A percentile compares a stretch with the other conserved stretches of the same genome.
These are phyloP conservation scores for Adineta ricciae DNA, from an alignment of 2,888 invertebrate species.

Conservation along the genomic window DNA sequence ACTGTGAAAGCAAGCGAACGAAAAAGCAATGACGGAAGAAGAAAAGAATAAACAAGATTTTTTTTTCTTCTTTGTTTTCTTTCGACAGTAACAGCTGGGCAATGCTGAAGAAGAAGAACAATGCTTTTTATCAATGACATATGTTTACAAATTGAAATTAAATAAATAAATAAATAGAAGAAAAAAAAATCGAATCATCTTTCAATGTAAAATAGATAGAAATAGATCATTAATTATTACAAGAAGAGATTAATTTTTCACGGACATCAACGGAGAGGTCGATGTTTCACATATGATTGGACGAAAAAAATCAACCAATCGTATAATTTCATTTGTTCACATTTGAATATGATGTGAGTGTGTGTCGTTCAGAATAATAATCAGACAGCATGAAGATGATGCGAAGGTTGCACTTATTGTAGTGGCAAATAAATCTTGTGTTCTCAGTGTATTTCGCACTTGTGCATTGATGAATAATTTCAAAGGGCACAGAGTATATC, in stretches of 20 bases:
- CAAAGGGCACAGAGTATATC: no score
- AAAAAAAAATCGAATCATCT: neutral
- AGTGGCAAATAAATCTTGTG: no score
- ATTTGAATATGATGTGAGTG: no score
- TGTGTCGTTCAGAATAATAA: no score
- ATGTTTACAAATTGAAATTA: neutral
- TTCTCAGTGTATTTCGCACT: no score
- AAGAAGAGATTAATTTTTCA: neutral
- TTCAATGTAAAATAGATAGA: neutral
- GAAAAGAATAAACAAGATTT: neutral
- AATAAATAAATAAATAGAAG: neutral
- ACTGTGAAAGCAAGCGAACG: neutral
- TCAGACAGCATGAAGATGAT: no score
- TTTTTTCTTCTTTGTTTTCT: neutral
- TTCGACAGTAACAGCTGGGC: neutral
- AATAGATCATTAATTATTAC: neutral
- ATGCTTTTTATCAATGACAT: neutral
- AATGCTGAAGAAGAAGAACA: neutral
- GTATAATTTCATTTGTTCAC: no score
- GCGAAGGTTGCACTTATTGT: no score
- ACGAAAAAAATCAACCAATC: neutral
- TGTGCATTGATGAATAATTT: no score
- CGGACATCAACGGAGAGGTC: neutral
- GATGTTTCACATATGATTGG: neutral
- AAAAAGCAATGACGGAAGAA: neutral